These are phyloP conservation scores for Montipora capricornis DNA, from an alignment of 64 coral and sea anemone species.

Conservation along the genomic window DNA sequence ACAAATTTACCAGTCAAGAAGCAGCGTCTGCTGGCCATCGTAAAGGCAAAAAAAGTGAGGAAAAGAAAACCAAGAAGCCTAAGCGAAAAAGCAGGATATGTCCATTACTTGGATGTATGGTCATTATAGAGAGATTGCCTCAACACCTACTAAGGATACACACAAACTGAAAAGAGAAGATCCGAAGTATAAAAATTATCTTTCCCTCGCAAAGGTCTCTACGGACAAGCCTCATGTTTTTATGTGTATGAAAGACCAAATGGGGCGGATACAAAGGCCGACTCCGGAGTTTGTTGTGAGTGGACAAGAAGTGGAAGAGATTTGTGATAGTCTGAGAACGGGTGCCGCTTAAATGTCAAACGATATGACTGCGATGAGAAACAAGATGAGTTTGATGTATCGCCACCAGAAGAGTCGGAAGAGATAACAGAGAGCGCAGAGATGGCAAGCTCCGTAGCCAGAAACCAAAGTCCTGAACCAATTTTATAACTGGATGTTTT, in stretches of 20 bases:
- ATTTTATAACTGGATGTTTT: conserved; percentile 70
- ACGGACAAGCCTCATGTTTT: neutral
- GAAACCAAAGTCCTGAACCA: conserved; percentile 11
- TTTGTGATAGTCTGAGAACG: neutral
- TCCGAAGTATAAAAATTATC: neutral
- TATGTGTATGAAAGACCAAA: conserved; percentile 18
- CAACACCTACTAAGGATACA: conserved; percentile 17
- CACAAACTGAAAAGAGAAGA: conserved; percentile 23
- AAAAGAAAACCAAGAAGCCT: neutral
- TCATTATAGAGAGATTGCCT: conserved; percentile 18
- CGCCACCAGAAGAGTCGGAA: neutral
- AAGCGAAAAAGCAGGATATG: conserved; percentile 8
- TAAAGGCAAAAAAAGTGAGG: neutral
- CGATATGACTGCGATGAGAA: neutral
- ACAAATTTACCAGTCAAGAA: neutral
- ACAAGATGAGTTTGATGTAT: neutral
- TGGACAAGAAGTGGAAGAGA: neutral
- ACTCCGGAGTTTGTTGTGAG: neutral
- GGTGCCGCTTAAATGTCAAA: neutral
- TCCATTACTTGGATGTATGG: conserved; percentile 26
- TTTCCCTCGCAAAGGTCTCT: neutral
- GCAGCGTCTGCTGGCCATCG: neutral
- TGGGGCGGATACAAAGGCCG: neutral
- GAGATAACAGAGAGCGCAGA: neutral
- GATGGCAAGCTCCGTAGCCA: neutral